phyloP scores from a whole-genome alignment of 2,113 vertebrate genomes.

The Fregata magnificens region DNA sequence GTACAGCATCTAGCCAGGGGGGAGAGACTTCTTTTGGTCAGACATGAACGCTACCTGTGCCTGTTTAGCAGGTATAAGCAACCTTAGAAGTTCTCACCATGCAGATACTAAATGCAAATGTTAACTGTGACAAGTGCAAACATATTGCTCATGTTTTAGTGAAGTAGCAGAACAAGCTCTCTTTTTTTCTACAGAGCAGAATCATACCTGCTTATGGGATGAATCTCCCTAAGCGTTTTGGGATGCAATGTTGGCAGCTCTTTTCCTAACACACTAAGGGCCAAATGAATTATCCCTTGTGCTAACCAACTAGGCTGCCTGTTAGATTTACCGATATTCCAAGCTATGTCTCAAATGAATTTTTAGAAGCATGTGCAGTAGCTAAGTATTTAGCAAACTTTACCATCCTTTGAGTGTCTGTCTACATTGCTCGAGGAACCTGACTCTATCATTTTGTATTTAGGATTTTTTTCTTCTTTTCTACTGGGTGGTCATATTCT shows the following conservation, averaged over 20 bases:
- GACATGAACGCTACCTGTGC: neutral
- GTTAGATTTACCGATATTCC: neutral
- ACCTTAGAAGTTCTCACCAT: conserved; percentile 4
- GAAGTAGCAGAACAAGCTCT: conserved; percentile 18
- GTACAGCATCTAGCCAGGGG: neutral
- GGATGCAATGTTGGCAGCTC: neutral
- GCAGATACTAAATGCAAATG: conserved; percentile 43
- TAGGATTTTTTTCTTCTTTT: neutral
- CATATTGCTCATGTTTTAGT: conserved; percentile 23
- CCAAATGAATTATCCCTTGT: neutral
- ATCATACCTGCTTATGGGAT: neutral
- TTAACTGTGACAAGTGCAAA: conserved; percentile 40
- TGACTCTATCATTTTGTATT: neutral
- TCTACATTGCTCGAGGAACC: neutral
- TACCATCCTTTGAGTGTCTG: neutral
- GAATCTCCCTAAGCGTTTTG: neutral
- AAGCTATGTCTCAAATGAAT: neutral
- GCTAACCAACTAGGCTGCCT: neutral
- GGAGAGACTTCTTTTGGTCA: conserved; percentile 46
- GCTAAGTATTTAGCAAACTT: neutral
- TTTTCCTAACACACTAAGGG: neutral
- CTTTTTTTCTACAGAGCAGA: neutral
- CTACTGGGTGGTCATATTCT: neutral
- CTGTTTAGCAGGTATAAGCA: neutral
- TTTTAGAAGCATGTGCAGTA: neutral